A percentile compares a stretch with the other conserved stretches of the same genome.
phyloP scores from a whole-genome alignment of 2,797 vertebrate species.

The Paramormyrops hopkinsi region DNA sequence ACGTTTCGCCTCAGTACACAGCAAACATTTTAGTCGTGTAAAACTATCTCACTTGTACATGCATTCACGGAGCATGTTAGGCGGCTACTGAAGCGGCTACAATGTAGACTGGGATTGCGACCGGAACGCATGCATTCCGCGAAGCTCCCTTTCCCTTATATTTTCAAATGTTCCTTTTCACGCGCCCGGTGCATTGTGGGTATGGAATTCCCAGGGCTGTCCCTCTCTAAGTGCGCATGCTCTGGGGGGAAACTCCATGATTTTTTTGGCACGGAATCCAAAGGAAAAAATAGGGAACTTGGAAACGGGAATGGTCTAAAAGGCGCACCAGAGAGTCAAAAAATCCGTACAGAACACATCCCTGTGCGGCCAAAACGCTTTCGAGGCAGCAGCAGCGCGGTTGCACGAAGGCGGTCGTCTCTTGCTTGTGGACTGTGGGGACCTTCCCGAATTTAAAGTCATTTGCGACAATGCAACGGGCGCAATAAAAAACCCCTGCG shows the following conservation, averaged over 20 bases:
- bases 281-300: constrained; percentile 64
- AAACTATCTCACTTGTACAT: neutral
- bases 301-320: constrained; percentile 61
- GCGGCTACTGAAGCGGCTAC: neutral
- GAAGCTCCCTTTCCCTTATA: neutral
- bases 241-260: constrained; percentile 78
- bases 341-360: constrained; percentile 30
- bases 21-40: neutral
- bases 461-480: constrained; percentile 59
- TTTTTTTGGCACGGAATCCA: constrained; percentile 75
- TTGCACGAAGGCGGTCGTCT: constrained; percentile 48
- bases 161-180: constrained; percentile 19
- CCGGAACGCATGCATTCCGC: neutral
- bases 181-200: constrained; percentile 48
- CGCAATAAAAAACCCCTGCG: constrained; percentile 65
- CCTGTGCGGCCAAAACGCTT: constrained; percentile 34
- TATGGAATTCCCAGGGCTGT: constrained; percentile 70
- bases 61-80: neutral
- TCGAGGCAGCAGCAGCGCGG: constrained; percentile 1
- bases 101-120: neutral
- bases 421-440: constrained; percentile 49
- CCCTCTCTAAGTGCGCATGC: constrained; percentile 69
- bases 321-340: constrained; percentile 35
- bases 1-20: neutral
- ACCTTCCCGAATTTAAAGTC: constrained; percentile 65